Conservation (phyloP, 2,888 invertebrate genomes). For the Smittia aterrima region DNA sequence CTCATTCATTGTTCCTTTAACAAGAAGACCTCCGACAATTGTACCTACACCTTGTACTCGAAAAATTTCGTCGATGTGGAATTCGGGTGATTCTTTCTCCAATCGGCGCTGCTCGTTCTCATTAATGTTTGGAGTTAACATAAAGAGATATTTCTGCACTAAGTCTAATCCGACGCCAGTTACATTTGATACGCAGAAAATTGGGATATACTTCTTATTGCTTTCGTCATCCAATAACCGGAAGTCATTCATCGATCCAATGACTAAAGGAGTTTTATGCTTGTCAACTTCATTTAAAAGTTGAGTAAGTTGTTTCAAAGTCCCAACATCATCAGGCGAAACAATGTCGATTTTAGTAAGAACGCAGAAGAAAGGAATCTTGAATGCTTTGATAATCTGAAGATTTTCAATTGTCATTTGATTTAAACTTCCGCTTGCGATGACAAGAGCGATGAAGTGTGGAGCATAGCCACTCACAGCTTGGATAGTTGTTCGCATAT, state of each 20-base stretch:
- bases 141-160: conserved; percentile 81
- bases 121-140: conserved; percentile 68
- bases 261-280: conserved; percentile 63
- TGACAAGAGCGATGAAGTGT: conserved; percentile 85
- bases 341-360: conserved; percentile 91
- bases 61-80: conserved; percentile 94
- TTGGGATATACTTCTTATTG: conserved; percentile 68
- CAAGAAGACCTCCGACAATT: conserved; percentile 80
- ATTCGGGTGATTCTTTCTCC: conserved; percentile 75
- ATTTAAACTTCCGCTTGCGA: conserved; percentile 75
- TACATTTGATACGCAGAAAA: conserved; percentile 89
- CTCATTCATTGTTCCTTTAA: conserved; percentile 81
- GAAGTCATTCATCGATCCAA: conserved; percentile 69
- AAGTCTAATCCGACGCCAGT: conserved; percentile 80
- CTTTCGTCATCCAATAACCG: conserved; percentile 53
- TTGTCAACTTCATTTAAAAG: conserved; percentile 67
- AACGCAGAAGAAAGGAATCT: conserved; percentile 89
- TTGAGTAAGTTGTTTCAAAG: conserved; percentile 60
- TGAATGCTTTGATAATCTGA: conserved; percentile 74
- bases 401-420: conserved; percentile 89
- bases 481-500: conserved; percentile 90
- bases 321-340: conserved; percentile 54
- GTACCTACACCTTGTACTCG: conserved; percentile 79
- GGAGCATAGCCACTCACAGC: conserved; percentile 92
- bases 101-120: conserved; percentile 65